Evolutionary conservation across 2,797 vertebrate species (phyloP).

Genomic region (Naso thynnoides): DNA sequence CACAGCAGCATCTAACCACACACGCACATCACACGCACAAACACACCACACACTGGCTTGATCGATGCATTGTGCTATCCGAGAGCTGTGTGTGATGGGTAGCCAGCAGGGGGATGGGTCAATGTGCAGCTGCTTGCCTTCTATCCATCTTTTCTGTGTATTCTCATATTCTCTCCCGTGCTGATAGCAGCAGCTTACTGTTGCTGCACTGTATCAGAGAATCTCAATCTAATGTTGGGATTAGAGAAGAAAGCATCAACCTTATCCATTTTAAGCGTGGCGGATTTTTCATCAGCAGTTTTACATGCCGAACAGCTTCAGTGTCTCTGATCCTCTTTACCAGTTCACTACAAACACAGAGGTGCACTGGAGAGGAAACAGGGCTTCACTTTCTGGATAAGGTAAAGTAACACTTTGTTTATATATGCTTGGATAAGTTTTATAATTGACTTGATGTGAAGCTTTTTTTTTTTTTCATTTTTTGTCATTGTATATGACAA

Average conservation of each 20-base stretch:
- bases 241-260: constrained; percentile 31
- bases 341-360: constrained; percentile 27
- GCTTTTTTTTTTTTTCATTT: neutral
- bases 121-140: constrained; percentile 55
- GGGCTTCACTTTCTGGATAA: constrained; percentile 33
- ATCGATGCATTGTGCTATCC: constrained; percentile 68
- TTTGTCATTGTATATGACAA: neutral
- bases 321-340: constrained; percentile 33
- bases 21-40: neutral
- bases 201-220: constrained; percentile 39
- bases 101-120: constrained; percentile 76
- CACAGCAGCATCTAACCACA: neutral
- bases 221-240: constrained; percentile 40
- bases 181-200: constrained; percentile 40
- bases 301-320: constrained; percentile 20
- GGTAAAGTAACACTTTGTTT: constrained; percentile 53
- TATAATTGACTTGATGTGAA: neutral
- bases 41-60: constrained; percentile 53
- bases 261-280: constrained; percentile 13
- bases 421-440: neutral
- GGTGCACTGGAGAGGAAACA: constrained; percentile 31
- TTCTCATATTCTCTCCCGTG: constrained; percentile 45
- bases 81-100: constrained; percentile 73
- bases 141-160: constrained; percentile 41
- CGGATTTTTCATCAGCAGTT: constrained; percentile 38